These are phyloP conservation scores for Ursus arctos DNA, from an alignment of 2,113 vertebrate genomes.

Conservation along the genomic window DNA sequence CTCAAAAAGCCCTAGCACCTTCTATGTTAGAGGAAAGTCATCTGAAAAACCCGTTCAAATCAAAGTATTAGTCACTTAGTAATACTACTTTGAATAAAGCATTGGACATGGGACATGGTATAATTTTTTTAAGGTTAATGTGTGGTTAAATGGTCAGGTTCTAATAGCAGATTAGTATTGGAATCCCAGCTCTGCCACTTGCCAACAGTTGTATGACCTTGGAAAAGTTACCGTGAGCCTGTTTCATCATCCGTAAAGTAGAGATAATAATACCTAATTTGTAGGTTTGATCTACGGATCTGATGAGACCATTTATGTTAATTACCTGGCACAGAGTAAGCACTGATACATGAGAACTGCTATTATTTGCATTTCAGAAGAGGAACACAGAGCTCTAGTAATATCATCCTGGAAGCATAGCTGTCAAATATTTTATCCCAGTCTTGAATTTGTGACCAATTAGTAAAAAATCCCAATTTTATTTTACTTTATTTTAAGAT, in stretches of 20 bases:
- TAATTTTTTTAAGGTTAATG: background rate
- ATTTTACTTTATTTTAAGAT: background rate
- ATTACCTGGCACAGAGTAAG: background rate
- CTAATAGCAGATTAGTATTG: background rate
- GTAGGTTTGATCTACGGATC: background rate
- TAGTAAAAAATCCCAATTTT: background rate
- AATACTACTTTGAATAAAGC: constrained; percentile 45
- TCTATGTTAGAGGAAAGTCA: constrained; percentile 24
- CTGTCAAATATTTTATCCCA: background rate
- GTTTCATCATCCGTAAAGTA: constrained; percentile 28
- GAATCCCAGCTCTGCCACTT: constrained; percentile 30
- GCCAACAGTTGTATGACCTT: background rate
- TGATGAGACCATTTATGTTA: constrained; percentile 27
- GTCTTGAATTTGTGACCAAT: constrained; percentile 35
- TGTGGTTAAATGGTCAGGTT: constrained; percentile 18
- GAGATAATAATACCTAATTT: constrained; percentile 31
- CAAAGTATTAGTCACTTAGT: constrained; percentile 33
- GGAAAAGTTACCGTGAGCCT: background rate
- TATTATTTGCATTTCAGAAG: constrained; percentile 20
- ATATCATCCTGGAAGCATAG: background rate
- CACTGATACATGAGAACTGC: background rate
- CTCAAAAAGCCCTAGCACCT: background rate
- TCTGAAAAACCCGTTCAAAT: constrained; percentile 30
- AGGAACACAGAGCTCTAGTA: background rate
- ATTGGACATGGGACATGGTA: background rate